A percentile compares a stretch with the other conserved stretches of the same genome.
Evolutionary conservation across 2,888 invertebrate species (phyloP).

Genomic region (Lasioglossum vierecki): DNA sequence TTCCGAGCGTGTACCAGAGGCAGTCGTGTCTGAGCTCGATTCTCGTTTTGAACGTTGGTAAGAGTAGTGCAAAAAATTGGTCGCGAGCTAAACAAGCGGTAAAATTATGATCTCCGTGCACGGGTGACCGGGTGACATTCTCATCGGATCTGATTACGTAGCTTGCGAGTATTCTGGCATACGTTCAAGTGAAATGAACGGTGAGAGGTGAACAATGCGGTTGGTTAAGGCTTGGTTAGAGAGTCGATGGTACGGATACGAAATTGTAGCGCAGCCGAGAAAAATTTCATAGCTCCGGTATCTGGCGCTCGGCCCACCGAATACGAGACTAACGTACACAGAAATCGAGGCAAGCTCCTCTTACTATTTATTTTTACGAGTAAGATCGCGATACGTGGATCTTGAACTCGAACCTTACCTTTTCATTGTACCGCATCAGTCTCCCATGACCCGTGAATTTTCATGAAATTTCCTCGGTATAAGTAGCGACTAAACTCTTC

Average conservation of each 20-base stretch:
- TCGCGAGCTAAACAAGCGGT: not conserved
- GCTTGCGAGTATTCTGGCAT: constrained; percentile 72
- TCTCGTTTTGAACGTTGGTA: not conserved
- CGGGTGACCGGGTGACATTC: constrained; percentile 37
- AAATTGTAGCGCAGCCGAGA: constrained; percentile 57
- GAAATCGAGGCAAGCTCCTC: constrained; percentile 58
- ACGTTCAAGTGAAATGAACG: constrained; percentile 75
- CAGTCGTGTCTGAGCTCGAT: not conserved
- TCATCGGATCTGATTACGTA: constrained; percentile 52
- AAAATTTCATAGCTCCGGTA: constrained; percentile 72
- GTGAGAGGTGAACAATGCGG: constrained; percentile 61
- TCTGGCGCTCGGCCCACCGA: constrained; percentile 75
- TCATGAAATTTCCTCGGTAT: not conserved
- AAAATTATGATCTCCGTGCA: constrained; percentile 39
- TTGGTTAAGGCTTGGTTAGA: constrained; percentile 49
- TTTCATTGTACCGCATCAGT: constrained; percentile 10
- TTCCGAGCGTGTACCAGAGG: too few relatives aligned
- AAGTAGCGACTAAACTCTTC: not conserved
- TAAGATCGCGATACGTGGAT: constrained; percentile 8
- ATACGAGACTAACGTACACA: constrained; percentile 56
- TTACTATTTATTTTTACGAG: constrained; percentile 30
- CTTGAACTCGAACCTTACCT: constrained; percentile 24
- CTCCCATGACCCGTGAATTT: constrained; percentile 28
- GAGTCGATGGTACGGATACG: constrained; percentile 36
- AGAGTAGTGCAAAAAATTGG: not conserved